Percentiles rank a stretch among this genome's conserved stretches.
Conservation (phyloP, 2,797 vertebrate genomes). For the Epinephelus coioides region DNA sequence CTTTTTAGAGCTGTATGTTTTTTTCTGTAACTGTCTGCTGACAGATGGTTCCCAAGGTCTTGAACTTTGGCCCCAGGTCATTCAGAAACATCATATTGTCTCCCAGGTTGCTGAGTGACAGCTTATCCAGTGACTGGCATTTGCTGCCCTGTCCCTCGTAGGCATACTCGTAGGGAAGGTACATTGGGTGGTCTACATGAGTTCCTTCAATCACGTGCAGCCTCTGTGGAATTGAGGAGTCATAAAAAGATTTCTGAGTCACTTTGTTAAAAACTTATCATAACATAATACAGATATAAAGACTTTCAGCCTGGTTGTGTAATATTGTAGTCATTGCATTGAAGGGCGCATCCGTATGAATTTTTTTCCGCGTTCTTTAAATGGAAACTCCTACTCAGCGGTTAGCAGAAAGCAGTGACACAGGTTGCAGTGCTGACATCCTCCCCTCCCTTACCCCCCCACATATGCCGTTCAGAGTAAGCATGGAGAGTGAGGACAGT, state of each 20-base stretch:
- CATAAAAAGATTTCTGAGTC: background rate
- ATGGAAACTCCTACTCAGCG: too few relatives aligned
- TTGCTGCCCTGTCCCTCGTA: conserved; percentile 81
- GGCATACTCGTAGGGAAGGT: conserved; percentile 64
- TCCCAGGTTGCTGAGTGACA: conserved; percentile 58
- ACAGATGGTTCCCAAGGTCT: conserved; percentile 71
- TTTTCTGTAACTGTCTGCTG: conserved; percentile 38
- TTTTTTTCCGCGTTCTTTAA: too few relatives aligned
- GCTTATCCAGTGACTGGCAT: conserved; percentile 71
- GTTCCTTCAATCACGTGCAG: conserved; percentile 21
- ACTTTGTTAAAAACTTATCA: background rate
- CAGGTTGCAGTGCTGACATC: too few relatives aligned
- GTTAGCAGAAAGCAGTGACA: too few relatives aligned
- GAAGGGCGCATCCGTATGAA: too few relatives aligned
- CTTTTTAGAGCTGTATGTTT: conserved; percentile 47
- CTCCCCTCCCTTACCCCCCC: too few relatives aligned
- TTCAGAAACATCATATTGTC: conserved; percentile 78
- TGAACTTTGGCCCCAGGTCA: conserved; percentile 83
- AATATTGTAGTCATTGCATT: background rate
- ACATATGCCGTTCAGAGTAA: too few relatives aligned
- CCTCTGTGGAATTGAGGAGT: conserved; percentile 73
- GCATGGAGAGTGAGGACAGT: too few relatives aligned
- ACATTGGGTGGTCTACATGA: background rate
- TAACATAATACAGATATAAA: background rate
- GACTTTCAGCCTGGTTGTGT: background rate